These are phyloP conservation scores for Heliocidaris tuberculata DNA, from an alignment of 35 echinoderm and acorn worm genomes.

Conservation along the genomic window DNA sequence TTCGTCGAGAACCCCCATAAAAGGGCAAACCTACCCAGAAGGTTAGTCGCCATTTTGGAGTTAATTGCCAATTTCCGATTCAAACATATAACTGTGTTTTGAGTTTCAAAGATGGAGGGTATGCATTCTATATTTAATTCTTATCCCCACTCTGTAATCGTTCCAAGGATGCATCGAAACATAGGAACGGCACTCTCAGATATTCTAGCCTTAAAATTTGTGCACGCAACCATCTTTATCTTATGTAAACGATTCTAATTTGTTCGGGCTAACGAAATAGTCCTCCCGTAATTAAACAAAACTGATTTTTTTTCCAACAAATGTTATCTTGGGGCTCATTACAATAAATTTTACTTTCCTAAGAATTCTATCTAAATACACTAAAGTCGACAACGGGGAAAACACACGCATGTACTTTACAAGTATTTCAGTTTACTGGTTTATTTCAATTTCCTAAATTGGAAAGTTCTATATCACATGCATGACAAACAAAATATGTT, in stretches of 20 bases:
- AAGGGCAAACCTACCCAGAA: neutral
- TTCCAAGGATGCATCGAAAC: neutral
- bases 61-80: slow-evolving; percentile 40
- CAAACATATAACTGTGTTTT: neutral
- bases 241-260: no score
- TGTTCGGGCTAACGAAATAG: no score
- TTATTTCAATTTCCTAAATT: slow-evolving; percentile 21
- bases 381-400: neutral
- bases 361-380: neutral
- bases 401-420: neutral
- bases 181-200: neutral
- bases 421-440: slow-evolving; percentile 38
- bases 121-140: neutral
- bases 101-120: neutral
- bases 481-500: neutral
- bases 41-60: neutral
- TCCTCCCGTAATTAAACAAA: no score
- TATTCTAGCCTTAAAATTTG: neutral
- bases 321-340: no score
- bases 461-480: neutral
- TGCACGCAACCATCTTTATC: no score
- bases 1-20: neutral
- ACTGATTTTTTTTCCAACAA: no score
- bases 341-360: neutral
- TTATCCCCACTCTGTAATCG: neutral